A percentile compares a stretch with the other conserved stretches of the same genome.
Conservation (phyloP, 2,888 invertebrate species). For the Galeopsomyia nigrocyanea region DNA sequence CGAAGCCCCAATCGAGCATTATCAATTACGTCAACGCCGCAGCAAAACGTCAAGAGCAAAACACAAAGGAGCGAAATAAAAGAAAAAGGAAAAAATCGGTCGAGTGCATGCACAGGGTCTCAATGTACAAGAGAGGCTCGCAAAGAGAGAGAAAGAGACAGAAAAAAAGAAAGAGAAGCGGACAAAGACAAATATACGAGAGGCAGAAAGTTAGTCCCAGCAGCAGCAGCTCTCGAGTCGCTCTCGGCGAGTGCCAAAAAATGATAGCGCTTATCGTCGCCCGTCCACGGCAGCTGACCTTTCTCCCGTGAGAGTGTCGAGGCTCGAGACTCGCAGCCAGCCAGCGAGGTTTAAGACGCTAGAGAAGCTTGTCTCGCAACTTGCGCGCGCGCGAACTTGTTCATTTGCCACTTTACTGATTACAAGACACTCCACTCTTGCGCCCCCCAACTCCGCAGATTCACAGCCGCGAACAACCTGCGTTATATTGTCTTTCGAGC, state of each 20-base stretch:
- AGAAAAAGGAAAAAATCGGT: no score
- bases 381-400: constrained; percentile 16
- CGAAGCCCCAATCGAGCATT: no score
- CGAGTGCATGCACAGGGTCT: no score
- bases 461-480: constrained; percentile 1
- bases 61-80: no score
- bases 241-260: constrained; percentile 39
- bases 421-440: constrained; percentile 11
- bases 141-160: background rate
- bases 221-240: background rate
- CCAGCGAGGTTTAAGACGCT: constrained; percentile 19
- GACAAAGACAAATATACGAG: background rate
- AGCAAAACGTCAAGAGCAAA: no score
- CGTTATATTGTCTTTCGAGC: constrained; percentile 9
- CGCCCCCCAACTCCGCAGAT: background rate
- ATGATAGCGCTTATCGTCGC: constrained; percentile 44
- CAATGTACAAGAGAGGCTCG: no score
- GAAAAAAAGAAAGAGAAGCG: no score
- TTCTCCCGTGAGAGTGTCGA: no score
- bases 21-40: no score
- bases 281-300: constrained; percentile 38
- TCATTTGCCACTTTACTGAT: constrained; percentile 43
- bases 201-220: background rate
- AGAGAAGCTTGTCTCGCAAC: constrained; percentile 8
- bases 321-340: background rate